phyloP scores from a whole-genome alignment of 2,113 vertebrate genomes.

The Esox niger region DNA sequence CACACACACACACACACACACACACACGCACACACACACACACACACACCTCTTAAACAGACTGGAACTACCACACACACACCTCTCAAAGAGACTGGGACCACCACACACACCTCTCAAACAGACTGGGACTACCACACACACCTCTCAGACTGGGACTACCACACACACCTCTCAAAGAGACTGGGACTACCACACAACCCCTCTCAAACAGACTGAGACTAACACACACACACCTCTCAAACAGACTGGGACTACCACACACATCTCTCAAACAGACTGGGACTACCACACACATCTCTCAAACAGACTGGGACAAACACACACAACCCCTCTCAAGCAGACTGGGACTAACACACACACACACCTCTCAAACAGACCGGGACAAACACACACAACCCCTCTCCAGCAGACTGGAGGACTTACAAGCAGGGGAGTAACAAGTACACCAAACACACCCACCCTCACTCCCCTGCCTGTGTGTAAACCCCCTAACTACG shows the following conservation, averaged over 20 bases:
- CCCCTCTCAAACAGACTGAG: no score
- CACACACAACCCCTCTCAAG: not conserved
- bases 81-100: no score
- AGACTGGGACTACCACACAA: conserved; percentile 7
- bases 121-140: no score
- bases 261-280: not conserved
- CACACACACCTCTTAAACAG: no score
- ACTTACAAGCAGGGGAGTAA: not conserved
- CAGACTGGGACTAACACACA: not conserved
- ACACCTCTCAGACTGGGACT: no score
- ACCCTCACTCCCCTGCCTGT: not conserved
- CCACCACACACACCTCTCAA: no score
- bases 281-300: no score
- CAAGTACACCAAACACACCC: no score
- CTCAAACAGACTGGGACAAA: not conserved
- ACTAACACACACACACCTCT: not conserved
- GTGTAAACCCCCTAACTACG: no score
- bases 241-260: not conserved
- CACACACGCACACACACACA: conserved; percentile 3
- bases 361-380: conserved; percentile 5
- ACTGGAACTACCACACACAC: no score
- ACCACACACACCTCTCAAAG: conserved; percentile 1
- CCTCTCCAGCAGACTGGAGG: not conserved
- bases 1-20: conserved; percentile 12
- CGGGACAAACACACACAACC: not conserved